Evolutionary conservation across 92 coral and sea anemone species (phyloP).

Genomic region (Siderastrea siderea): DNA sequence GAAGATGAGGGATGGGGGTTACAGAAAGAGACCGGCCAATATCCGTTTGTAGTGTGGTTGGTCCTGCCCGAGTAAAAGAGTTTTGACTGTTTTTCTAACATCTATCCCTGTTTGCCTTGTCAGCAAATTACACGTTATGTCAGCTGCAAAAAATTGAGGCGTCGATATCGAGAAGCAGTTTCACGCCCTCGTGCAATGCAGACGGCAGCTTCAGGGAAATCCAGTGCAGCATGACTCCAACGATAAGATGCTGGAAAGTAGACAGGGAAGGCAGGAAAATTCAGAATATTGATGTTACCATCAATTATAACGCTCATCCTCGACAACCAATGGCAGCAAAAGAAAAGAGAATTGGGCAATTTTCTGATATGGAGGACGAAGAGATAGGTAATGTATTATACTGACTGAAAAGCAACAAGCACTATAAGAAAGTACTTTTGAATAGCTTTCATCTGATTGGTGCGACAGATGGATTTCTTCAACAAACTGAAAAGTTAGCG

Average conservation of each 20-base stretch:
- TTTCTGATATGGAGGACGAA: constrained; percentile 42
- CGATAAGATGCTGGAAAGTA: constrained; percentile 84
- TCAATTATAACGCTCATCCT: background rate
- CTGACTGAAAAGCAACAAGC: background rate
- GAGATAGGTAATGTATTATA: constrained; percentile 35
- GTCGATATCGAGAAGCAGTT: constrained; percentile 15
- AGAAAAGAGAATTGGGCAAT: background rate
- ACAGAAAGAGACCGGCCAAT: too few relatives aligned
- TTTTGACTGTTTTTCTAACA: background rate
- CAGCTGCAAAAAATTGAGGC: constrained; percentile 38
- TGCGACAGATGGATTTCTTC: too few relatives aligned
- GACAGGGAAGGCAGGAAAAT: constrained; percentile 75
- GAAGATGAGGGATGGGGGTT: too few relatives aligned
- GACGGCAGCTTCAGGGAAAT: constrained; percentile 77
- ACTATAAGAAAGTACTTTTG: background rate
- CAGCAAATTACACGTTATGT: constrained; percentile 34
- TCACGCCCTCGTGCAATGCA: constrained; percentile 65
- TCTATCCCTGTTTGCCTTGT: background rate
- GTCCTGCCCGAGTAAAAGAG: too few relatives aligned
- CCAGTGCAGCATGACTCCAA: constrained; percentile 65
- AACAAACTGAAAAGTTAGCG: too few relatives aligned
- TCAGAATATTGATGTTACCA: constrained; percentile 40
- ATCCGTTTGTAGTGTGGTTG: too few relatives aligned
- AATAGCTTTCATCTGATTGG: background rate
- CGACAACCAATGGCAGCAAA: constrained; percentile 16